phyloP scores from a whole-genome alignment of 2,797 vertebrate species.

The Coendou prehensilis region DNA sequence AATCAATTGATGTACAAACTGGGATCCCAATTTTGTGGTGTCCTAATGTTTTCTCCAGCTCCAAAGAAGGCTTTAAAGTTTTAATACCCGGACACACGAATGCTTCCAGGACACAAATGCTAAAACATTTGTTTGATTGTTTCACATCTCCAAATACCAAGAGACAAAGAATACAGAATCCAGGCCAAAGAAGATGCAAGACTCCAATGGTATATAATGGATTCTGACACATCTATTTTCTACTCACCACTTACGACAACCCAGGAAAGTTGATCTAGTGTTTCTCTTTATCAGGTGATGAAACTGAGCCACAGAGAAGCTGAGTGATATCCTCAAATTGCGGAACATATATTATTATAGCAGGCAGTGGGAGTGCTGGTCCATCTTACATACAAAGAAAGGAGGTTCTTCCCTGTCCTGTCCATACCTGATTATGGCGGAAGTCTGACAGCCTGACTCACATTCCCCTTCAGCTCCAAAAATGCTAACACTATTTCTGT shows the following conservation, averaged over 20 bases:
- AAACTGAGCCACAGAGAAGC: not conserved
- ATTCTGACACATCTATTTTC: not conserved
- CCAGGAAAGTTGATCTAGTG: not conserved
- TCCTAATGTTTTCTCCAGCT: not conserved
- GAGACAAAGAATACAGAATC: not conserved
- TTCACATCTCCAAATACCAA: not conserved
- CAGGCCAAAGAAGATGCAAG: not conserved
- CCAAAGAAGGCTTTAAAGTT: not conserved
- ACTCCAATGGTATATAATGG: not conserved
- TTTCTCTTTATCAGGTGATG: not conserved
- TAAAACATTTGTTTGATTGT: not conserved
- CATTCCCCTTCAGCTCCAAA: not conserved
- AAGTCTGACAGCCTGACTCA: not conserved
- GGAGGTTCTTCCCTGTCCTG: not conserved
- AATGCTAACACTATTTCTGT: not conserved
- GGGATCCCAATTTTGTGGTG: not conserved
- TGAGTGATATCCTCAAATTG: not conserved
- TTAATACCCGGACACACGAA: not conserved
- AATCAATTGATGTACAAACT: not conserved
- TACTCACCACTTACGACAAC: not conserved
- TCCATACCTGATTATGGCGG: not conserved
- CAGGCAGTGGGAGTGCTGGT: accelerated
- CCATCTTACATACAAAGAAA: not conserved
- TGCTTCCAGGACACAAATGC: not conserved
- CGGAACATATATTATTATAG: too few species aligned